A percentile compares a stretch with the other conserved stretches of the same genome.
These are phyloP conservation scores for Agapetus fuscipes DNA, from an alignment of 2,888 invertebrate genomes.

Conservation along the genomic window DNA sequence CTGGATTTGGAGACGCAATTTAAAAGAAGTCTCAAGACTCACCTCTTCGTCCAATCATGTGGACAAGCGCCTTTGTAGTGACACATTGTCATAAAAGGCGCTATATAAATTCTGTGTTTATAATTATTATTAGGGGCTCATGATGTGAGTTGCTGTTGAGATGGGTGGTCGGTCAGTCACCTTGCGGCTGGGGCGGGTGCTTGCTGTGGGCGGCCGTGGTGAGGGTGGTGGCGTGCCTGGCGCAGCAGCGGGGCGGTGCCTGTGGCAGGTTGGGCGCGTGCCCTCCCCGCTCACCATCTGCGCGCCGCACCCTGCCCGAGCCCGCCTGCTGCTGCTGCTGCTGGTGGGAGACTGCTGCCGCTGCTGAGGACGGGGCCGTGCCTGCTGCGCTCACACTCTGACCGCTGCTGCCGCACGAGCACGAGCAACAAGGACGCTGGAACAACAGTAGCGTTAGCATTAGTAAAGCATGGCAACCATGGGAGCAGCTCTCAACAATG, in stretches of 20 bases:
- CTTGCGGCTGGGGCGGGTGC: constrained; percentile 57
- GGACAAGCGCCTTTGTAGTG: too few species aligned
- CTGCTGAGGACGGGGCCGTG: background rate
- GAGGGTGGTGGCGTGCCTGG: constrained; percentile 34
- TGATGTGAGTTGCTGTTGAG: too few species aligned
- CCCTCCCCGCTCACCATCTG: constrained; percentile 24
- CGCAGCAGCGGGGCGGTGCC: constrained; percentile 28
- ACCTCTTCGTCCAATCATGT: too few species aligned
- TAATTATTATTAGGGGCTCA: too few species aligned
- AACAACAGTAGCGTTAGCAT: constrained; percentile 1
- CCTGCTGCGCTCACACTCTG: constrained; percentile 30
- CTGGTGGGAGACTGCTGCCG: constrained; percentile 22
- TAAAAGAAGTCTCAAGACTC: too few species aligned
- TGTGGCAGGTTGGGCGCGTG: constrained; percentile 26
- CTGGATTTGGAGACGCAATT: too few species aligned
- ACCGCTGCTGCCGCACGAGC: constrained; percentile 39
- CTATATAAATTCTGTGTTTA: too few species aligned
- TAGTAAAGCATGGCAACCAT: background rate
- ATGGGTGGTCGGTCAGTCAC: too few species aligned
- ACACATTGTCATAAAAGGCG: too few species aligned
- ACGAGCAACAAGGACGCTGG: constrained; percentile 21
- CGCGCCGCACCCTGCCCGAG: constrained; percentile 24
- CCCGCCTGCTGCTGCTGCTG: constrained; percentile 31
- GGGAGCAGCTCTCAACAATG: background rate
- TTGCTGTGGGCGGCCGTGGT: constrained; percentile 76